Evolutionary conservation across 2,113 vertebrate species (phyloP), one percentile per base, ranked within the genome.

Genomic region (Elachura formosa): DNA sequence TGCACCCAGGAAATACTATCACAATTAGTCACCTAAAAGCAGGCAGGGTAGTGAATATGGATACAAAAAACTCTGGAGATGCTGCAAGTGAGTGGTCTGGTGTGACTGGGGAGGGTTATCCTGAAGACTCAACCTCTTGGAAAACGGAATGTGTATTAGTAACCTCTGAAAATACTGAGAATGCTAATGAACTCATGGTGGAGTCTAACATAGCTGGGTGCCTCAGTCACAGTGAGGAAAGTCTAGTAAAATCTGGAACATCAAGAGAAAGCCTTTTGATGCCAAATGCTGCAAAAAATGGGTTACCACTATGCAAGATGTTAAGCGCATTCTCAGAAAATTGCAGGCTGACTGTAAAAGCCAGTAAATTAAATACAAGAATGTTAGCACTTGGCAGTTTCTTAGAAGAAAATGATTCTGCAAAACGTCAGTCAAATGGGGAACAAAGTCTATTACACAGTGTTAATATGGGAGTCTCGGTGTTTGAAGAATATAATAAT

Each of bases 291-390:
- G 94, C 94, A 38, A 46, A 89, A 22, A 79, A 64, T 33, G 34
- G 51, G 2, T 54, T 81, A 9, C 90, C 96, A 11, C 77, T 75
- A 26, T 88, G 72, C 76, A 93, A 94, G 51, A 54, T 86, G 9
- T 83, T 96, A 8, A 76, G 63, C 3, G 78, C 56, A 29, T 89
- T 75, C 36, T 96, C 97, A 12, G 95, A 97, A 81, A 93, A 94
- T 12, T 80, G 78, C 6, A 85, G 83, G 3, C 72, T 91, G 14
- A 19, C 43, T 72, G 51, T 89, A n/a, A 84, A 93, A 67, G 63
- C 5, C 34, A 87, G 78, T 52, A 88, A 95, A 79, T 80, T 94
- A 54, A 84, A 93, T 71, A 62, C 92, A 3, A n/a, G 67, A 78
- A 64, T 54, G 8, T 68, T 96, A 68, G 68, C 91, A 23, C 59